A percentile compares a stretch with the other conserved stretches of the same genome.
These are phyloP conservation scores for Prunella fulvescens DNA, from an alignment of 2,113 vertebrate species.

Conservation along the genomic window DNA sequence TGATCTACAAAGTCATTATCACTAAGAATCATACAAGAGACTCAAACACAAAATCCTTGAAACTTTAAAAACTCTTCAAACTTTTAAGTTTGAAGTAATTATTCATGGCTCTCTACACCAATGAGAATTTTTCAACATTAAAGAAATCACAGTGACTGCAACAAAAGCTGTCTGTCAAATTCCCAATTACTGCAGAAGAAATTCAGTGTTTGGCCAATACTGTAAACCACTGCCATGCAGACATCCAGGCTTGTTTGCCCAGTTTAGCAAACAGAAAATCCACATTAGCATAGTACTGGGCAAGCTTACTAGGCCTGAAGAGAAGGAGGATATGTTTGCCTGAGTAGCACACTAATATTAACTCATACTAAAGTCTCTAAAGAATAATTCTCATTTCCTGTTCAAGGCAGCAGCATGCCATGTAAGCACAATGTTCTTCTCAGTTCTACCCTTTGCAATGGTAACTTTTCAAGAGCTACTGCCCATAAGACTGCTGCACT, in stretches of 20 bases:
- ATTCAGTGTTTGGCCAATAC: background rate
- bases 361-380: background rate
- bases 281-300: background rate
- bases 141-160: background rate
- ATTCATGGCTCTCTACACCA: background rate
- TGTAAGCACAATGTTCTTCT: background rate
- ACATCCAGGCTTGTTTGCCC: background rate
- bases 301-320: background rate
- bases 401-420: background rate
- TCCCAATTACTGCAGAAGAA: slow-evolving; percentile 3
- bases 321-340: background rate
- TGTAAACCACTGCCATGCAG: background rate
- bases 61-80: background rate
- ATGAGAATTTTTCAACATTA: background rate
- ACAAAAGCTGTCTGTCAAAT: slow-evolving; percentile 39
- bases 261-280: background rate
- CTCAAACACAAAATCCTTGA: background rate
- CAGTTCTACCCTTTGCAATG: background rate
- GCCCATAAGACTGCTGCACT: background rate
- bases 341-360: background rate
- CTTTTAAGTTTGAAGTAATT: background rate
- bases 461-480: background rate
- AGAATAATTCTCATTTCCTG: background rate
- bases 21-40: background rate
- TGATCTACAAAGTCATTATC: background rate